A percentile compares a stretch with the other conserved stretches of the same genome.
Evolutionary conservation across 1,140 invertebrate species (phyloP).

Genomic region (Thaumatotibia leucotreta): DNA sequence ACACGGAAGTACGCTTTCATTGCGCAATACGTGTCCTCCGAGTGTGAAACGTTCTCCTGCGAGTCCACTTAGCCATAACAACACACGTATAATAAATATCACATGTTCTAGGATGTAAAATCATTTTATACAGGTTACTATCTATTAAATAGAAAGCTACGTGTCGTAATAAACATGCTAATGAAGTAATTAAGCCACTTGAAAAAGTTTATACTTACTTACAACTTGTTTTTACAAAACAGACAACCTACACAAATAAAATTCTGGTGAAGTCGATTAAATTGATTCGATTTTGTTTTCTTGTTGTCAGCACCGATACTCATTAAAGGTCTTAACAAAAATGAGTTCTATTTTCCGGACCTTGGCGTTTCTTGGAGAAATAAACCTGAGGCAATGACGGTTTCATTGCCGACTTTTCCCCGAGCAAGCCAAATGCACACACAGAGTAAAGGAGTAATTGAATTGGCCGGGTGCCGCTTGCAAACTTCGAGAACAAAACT

Average conservation of each 20-base stretch:
- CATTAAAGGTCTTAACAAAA: no score
- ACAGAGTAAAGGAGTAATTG: background rate
- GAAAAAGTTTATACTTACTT: no score
- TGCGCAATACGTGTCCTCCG: conserved; percentile 6
- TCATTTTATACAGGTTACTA: no score
- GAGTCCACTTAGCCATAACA: background rate
- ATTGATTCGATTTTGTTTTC: no score
- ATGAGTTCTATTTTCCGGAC: no score
- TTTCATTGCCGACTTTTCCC: background rate
- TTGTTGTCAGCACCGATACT: no score
- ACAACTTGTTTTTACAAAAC: no score
- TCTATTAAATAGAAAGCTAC: background rate
- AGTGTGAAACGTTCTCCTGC: background rate
- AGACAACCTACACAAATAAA: no score
- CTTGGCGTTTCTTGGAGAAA: background rate
- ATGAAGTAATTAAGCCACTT: background rate
- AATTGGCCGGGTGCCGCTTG: conserved; percentile 2
- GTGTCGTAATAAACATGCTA: background rate
- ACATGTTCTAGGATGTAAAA: no score
- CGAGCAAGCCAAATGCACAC: background rate
- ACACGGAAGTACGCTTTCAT: conserved; percentile 6
- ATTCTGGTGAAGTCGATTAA: no score
- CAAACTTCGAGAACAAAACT: background rate
- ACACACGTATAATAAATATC: no score
- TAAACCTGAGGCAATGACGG: background rate